Evolutionary conservation across 2,113 vertebrate genomes (phyloP), one percentile per base, ranked within the genome.

Genomic region (Charadrius vociferus): DNA sequence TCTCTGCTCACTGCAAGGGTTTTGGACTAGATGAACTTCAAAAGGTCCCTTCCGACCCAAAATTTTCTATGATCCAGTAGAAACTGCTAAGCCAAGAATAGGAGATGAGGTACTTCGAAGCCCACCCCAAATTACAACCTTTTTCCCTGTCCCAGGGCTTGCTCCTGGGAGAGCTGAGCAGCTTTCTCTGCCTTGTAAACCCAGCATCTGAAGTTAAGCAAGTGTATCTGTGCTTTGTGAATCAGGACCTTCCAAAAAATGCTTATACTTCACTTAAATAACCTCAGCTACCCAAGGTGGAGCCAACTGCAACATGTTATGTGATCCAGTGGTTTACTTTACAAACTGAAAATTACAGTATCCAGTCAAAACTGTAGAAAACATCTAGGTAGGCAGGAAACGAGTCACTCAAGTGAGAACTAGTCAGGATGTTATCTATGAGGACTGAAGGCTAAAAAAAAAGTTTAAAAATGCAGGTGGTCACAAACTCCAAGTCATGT

Each of bases 161-260:
- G 27, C 12, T 75, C 77, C 43, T 0, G 0, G 36, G 37, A 41
- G 17, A 65, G 9, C 17, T 30, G 36, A 77, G 63, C 43, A 61
- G 30, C 15, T 17, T 71, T 47, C 39, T 52, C 65, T 61, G 41
- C 29, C 61, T 50, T 3, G 3, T 59, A 39, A 82, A 27, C 22
- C 8, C 21, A 70, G 18, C 17, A 70, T 27, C 24, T 68, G 10
- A 32, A 49, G 10, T 24, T 34, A 70, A 55, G 56, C 7, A 79
- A 45, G 14, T 2, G 4, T 14, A 24, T 0, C 0, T n/a, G 16
- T 26, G 15, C 26, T 58, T 78, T 52, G 29, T 23, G 45, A 56
- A 26, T 52, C n/a, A n/a, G 62, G 41, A 50, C 14, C 29, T 89
- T 59, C 20, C 61, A 67, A 74, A 63, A 90, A 88, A 24, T 8